These are phyloP conservation scores for Beroe ovata DNA, from an alignment of 37 sponge, comb jelly and placozoan species.

Conservation along the genomic window DNA sequence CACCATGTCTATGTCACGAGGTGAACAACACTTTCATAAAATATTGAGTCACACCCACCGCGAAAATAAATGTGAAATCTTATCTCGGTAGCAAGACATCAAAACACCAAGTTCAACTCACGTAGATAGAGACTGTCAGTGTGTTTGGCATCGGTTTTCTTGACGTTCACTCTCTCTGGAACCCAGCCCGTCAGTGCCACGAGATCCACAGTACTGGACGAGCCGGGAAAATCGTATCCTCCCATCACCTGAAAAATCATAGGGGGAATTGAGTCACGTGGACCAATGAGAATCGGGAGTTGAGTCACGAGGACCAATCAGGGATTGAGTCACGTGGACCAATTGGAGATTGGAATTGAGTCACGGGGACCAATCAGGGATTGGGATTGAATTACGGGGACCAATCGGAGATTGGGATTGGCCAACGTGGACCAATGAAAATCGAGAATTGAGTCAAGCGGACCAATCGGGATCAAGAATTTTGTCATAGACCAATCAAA, in stretches of 20 bases:
- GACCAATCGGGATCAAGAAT: not conserved
- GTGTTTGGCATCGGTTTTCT: slow-evolving; percentile 53
- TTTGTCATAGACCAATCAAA: too few species aligned
- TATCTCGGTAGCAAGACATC: too few species aligned
- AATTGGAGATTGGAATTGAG: not conserved
- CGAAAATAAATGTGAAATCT: too few species aligned
- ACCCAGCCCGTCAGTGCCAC: slow-evolving; percentile 99
- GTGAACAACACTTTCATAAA: too few species aligned
- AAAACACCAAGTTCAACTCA: slow-evolving; percentile 4
- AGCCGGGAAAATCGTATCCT: slow-evolving; percentile 99
- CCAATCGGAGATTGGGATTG: not conserved
- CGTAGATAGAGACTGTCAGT: slow-evolving; percentile 51
- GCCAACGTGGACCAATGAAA: not conserved
- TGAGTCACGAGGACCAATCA: not conserved
- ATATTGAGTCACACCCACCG: too few species aligned
- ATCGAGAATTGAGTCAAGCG: not conserved
- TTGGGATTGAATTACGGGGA: not conserved
- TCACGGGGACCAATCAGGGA: not conserved
- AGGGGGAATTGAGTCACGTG: too few species aligned
- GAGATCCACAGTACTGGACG: slow-evolving; percentile 95
- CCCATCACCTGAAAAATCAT: slow-evolving; percentile 88
- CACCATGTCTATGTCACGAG: too few species aligned
- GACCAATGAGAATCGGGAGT: not conserved
- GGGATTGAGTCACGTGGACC: not conserved
- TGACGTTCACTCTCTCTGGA: slow-evolving; percentile 83